phyloP scores from a whole-genome alignment of 2,113 vertebrate species.

The Varanus komodoensis region DNA sequence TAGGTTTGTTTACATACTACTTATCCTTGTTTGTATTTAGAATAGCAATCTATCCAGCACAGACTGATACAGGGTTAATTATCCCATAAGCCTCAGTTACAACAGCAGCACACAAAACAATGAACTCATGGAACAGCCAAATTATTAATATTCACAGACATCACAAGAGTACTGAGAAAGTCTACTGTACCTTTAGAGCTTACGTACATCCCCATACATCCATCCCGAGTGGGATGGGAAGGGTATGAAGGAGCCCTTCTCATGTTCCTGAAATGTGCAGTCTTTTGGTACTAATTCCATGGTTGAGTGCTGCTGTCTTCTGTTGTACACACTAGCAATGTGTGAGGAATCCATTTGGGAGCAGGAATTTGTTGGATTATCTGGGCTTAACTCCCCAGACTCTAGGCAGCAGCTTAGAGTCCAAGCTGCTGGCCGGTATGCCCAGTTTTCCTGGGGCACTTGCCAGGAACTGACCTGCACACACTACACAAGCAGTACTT shows the following conservation, averaged over 20 bases:
- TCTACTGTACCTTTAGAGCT: background rate
- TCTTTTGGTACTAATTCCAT: background rate
- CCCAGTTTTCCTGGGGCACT: too few species aligned
- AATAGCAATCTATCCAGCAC: background rate
- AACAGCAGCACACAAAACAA: background rate
- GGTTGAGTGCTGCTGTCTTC: background rate
- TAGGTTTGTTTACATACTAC: slow-evolving; percentile 10
- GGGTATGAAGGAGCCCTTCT: background rate
- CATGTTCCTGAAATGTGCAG: background rate
- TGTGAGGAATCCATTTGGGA: too few species aligned
- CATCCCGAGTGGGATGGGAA: background rate
- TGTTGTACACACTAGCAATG: background rate
- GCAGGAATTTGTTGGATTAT: too few species aligned
- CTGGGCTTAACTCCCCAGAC: too few species aligned
- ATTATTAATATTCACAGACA: background rate
- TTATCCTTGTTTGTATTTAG: slow-evolving; percentile 38
- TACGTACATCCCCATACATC: background rate
- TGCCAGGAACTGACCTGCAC: too few species aligned
- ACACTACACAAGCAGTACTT: too few species aligned
- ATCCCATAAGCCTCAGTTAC: slow-evolving; percentile 1
- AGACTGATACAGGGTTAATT: slow-evolving; percentile 34
- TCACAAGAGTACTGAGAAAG: background rate
- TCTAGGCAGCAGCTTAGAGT: too few species aligned
- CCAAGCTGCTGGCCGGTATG: too few species aligned
- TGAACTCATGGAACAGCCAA: background rate